Evolutionary conservation across 92 coral and sea anemone genomes (phyloP), one percentile per base, ranked within the genome.

Genomic region (Anthopleura xanthogrammica): DNA sequence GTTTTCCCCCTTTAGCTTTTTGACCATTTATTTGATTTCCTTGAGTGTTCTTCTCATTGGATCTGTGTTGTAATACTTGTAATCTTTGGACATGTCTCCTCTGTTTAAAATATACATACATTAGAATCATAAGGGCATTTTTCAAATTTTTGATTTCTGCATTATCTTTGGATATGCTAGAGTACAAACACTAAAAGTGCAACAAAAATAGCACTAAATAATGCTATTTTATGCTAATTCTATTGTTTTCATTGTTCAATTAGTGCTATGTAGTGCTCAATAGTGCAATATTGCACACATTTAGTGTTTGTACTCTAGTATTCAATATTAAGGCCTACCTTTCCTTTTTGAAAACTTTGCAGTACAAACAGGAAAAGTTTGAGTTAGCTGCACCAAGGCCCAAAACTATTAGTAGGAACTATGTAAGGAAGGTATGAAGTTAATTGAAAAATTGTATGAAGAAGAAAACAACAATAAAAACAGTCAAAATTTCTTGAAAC

Each of bases 321-420:
- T 57, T 57, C 1, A 57, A 57, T 57, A 13, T 8, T 3, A 57
- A 57, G 8, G 62, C 12, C 12, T 1, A 88, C 91, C 91, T 88
- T 50, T 88, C 68, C 78, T 84, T 88, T 52, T 76, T 88, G 73
- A 65, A 79, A 66, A 88, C 85, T 82, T 88, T 88, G 43, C 80
- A 84, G 86, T 80, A 88, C 77, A 88, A 43, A 40, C 88, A 88
- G 19, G 91, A 85, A 85, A 75, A 84, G 14, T 77, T 55, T 1
- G 91, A 84, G 65, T 84, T 88, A 9, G 88, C 91, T 2, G 86
- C 83, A 80, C 58, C 75, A 22, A 84, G 36, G 7, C 85, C 91
- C 87, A 88, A 79, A 17, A 83, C 79, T 57, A 88, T 50, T 60
- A 84, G 58, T 14, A 82, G 57, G 56, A 87, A 82, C 90, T 78